Evolutionary conservation across 1,140 invertebrate species (phyloP), one percentile per base, ranked within the genome.

Genomic region (Leptinotarsa undecemlineata): DNA sequence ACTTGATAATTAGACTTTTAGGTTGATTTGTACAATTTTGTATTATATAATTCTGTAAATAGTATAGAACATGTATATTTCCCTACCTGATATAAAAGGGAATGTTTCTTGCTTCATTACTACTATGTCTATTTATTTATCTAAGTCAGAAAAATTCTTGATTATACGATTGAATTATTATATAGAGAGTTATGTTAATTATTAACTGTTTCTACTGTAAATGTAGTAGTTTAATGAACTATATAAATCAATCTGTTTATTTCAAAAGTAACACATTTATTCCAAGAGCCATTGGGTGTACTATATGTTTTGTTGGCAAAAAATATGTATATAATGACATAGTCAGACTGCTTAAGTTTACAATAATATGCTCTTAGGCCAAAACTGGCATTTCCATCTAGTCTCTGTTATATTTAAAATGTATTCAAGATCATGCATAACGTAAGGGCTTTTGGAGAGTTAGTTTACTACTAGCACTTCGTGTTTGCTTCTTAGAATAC

Each of bases 11-110:
- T 69, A 21, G 19, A 19, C 15, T 73, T 23, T 73, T 73, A 70
- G 23, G 71, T 70, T 20, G 57, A 71, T 74, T 74, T 72, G 72
- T 77, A 78, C 47, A 73, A 67, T 77, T 74, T 74, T 77, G 76
- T 77, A 77, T 42, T 63, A 75, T 77, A 61, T 71, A 69, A 64
- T 73, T 74, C 47, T 77, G 76, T 77, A 77, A 48, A 77, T 77
- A 77, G 71, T 74, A 77, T 74, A 77, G 76, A 77, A 74, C 70
- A 62, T 79, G 73, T 79, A 75, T 77, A 74, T 77, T 74, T 48
- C 69, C 74, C 79, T 74, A 74, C 76, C 78, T 79, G 78, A 79
- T 67, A 66, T 66, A 62, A 47, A 76, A 70, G 63, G 69, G 57
- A 20, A 64, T 26, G 51, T 57, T 57, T 57, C n/a, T 19, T 57